Conservation (phyloP, 2,113 vertebrate species). For the Scophthalmus maximus region DNA sequence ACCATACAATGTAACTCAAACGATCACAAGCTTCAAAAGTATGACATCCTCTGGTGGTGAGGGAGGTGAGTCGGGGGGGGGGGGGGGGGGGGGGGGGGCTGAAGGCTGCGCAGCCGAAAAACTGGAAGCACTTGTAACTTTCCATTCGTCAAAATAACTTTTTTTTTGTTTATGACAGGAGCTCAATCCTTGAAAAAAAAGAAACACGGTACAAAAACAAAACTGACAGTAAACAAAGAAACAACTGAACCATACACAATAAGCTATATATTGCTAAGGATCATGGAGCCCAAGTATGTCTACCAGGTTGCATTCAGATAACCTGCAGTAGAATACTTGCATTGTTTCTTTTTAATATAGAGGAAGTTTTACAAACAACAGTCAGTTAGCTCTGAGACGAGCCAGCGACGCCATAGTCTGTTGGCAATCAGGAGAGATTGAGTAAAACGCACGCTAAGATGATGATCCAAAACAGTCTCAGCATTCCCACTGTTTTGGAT, state of each 20-base stretch:
- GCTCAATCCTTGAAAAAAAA: slow-evolving; percentile 60
- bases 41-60: slow-evolving; percentile 60
- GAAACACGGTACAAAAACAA: not conserved
- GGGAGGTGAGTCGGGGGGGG: not conserved
- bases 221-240: slow-evolving; percentile 68
- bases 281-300: slow-evolving; percentile 77
- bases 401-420: slow-evolving; percentile 65
- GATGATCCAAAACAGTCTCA: slow-evolving; percentile 63
- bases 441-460: slow-evolving; percentile 66
- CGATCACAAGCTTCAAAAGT: slow-evolving; percentile 75
- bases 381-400: slow-evolving; percentile 70
- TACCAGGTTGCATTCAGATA: slow-evolving; percentile 79
- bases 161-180: slow-evolving; percentile 51
- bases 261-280: slow-evolving; percentile 83
- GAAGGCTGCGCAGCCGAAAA: slow-evolving; percentile 42
- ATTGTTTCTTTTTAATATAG: slow-evolving; percentile 65
- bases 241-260: slow-evolving; percentile 73
- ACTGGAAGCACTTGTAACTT: slow-evolving; percentile 54
- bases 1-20: slow-evolving; percentile 68
- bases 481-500: slow-evolving; percentile 58
- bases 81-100: not conserved
- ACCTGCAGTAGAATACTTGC: slow-evolving; percentile 79
- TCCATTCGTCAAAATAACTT: slow-evolving; percentile 62
- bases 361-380: slow-evolving; percentile 77
- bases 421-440: slow-evolving; percentile 67